Base-by-base conservation (phyloP, 2,888 invertebrate genomes). In the Lissocephala sabroskyi region DNA sequence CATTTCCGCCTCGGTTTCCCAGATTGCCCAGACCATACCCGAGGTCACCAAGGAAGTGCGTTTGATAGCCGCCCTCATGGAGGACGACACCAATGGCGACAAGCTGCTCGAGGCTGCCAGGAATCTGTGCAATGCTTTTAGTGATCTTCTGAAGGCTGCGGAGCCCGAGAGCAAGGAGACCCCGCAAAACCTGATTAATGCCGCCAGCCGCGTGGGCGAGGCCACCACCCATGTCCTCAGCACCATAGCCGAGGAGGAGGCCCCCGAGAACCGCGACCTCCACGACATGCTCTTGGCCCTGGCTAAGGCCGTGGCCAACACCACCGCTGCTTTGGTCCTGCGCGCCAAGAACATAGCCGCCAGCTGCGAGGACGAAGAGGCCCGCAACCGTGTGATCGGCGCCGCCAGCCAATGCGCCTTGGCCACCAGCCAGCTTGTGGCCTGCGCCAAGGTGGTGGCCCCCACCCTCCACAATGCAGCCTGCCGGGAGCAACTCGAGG, bases 221-320 rank as follows among this genome's bases (percentile, higher is more conserved):
- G 97, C 97, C 0, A 97, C 97, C 50, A 95, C 96, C 40, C 92
- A 94, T 74, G 95, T 98, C 0, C 89, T 99, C 44, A 91, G 94
- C 75, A 95, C 95, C 45, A 97, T 97, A 82, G 95, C 95, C 11
- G 96, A 96, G 76, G 96, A 97, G 77, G 96, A 96, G 53, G 93
- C 93, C n/a, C 90, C 91, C 10, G 90, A 92, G 59, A 92, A 91
- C 82, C 90, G 92, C 65, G 95, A 95, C 70, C 87, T 94, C 0
- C 92, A 91, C 86, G 98, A 99, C 68, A 93, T 96, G 86, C 88
- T 99, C 0, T 87, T 99, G 17, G 93, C 95, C 0, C 87, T 98
- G 62, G 98, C 98, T 4, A 98, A 98, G 85, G 95, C 95, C 0
- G 98, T 99, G 23, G 99, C 99, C 33, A 99, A 98, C 82, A 96